Percentiles rank a stretch among this genome's conserved stretches.
These are phyloP conservation scores for Zeuzera pyrina DNA, from an alignment of 2,888 invertebrate species.

Conservation along the genomic window DNA sequence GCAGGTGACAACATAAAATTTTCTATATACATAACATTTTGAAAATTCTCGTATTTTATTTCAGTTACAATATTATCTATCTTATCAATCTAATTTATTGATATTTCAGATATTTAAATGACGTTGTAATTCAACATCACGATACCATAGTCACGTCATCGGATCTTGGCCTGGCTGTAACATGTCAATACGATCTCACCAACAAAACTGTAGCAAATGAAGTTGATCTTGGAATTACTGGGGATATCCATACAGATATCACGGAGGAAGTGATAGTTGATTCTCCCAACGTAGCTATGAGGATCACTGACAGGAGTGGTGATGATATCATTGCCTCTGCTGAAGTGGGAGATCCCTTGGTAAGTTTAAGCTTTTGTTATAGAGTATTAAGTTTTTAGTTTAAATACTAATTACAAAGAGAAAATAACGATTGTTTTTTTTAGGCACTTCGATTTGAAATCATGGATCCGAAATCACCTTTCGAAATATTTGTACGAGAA, in stretches of 20 bases:
- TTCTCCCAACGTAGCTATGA: slow-evolving; percentile 96
- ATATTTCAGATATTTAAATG: slow-evolving; percentile 82
- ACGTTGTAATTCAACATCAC: slow-evolving; percentile 95
- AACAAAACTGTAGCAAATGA: slow-evolving; percentile 96
- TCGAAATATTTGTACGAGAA: slow-evolving; percentile 95
- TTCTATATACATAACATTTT: too few species aligned
- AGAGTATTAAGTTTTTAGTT: slow-evolving; percentile 3
- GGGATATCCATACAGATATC: slow-evolving; percentile 88
- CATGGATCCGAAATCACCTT: slow-evolving; percentile 92
- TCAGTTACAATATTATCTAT: too few species aligned
- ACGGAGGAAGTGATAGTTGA: slow-evolving; percentile 94
- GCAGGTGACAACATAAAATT: slow-evolving; percentile 66
- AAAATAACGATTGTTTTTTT: background rate
- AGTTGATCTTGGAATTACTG: slow-evolving; percentile 90
- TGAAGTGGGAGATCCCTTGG: slow-evolving; percentile 92
- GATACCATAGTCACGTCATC: slow-evolving; percentile 96
- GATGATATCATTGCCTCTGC: slow-evolving; percentile 89
- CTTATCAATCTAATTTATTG: background rate
- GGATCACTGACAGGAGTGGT: slow-evolving; percentile 88
- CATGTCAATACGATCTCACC: slow-evolving; percentile 94
- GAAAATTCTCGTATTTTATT: too few species aligned
- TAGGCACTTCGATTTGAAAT: slow-evolving; percentile 91
- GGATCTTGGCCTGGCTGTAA: slow-evolving; percentile 92
- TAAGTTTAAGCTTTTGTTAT: slow-evolving; percentile 22
- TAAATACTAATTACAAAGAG: background rate